A percentile compares a stretch with the other conserved stretches of the same genome.
These are phyloP conservation scores for Scaptodrosophila latifasciaeformis DNA, from an alignment of 2,888 invertebrate species.

Conservation along the genomic window DNA sequence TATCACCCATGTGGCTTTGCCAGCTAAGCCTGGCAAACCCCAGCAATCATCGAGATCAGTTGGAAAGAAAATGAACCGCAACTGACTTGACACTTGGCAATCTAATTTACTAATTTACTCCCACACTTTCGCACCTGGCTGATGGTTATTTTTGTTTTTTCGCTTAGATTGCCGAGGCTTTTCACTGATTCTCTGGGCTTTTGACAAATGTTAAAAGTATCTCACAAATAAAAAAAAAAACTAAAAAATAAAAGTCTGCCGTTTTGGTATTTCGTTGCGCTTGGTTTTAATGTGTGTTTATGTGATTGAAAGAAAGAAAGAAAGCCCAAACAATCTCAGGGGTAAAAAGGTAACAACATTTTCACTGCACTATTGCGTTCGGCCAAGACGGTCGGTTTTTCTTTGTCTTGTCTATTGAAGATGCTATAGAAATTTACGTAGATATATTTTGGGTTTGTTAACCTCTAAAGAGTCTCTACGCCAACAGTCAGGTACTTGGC, in stretches of 20 bases:
- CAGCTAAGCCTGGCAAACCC: no score
- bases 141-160: background rate
- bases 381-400: no score
- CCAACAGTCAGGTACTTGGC: no score
- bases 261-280: slow-evolving; percentile 21
- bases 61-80: no score
- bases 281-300: slow-evolving; percentile 3
- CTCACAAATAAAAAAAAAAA: slow-evolving; percentile 52
- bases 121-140: slow-evolving; percentile 66
- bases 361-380: slow-evolving; percentile 54
- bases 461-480: no score
- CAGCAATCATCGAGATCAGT: no score
- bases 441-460: slow-evolving; percentile 47
- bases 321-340: slow-evolving; percentile 23
- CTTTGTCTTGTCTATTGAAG: slow-evolving; percentile 33
- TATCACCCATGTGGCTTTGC: no score
- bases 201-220: slow-evolving; percentile 56
- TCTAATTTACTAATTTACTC: no score
- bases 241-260: no score
- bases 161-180: background rate
- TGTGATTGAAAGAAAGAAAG: slow-evolving; percentile 46
- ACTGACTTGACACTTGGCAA: no score
- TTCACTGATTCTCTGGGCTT: slow-evolving; percentile 22
- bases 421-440: slow-evolving; percentile 50
- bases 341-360: slow-evolving; percentile 64